These are phyloP conservation scores for Amphibalanus amphitrite DNA, from an alignment of 1,140 invertebrate genomes.

Conservation along the genomic window DNA sequence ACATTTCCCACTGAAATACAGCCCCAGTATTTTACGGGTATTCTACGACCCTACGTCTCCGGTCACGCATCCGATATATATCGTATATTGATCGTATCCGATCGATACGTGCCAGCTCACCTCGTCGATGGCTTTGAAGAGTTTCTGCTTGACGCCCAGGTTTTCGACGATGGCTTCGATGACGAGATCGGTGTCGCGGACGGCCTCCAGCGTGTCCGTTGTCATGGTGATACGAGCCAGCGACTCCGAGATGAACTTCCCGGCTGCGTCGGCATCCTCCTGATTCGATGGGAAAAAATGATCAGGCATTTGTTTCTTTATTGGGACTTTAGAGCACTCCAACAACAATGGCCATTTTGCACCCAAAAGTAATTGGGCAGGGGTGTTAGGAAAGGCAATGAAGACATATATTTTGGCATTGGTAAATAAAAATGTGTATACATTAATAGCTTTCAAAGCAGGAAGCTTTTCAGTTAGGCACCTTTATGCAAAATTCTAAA, in stretches of 20 bases:
- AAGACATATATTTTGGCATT: background rate
- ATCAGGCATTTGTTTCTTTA: background rate
- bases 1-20: too few relatives aligned
- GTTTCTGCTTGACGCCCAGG: constrained; percentile 51
- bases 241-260: background rate
- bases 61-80: too few relatives aligned
- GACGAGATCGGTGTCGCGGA: constrained; percentile 43
- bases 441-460: too few relatives aligned
- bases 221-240: background rate
- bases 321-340: background rate
- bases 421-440: background rate
- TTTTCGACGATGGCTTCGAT: constrained; percentile 78
- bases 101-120: constrained; percentile 25
- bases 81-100: too few relatives aligned
- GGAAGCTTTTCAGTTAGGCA: too few relatives aligned
- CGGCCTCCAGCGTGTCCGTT: background rate
- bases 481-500: too few relatives aligned
- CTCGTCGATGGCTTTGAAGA: constrained; percentile 40
- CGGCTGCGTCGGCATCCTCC: background rate
- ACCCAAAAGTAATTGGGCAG: background rate
- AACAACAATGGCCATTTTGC: background rate
- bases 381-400: background rate
- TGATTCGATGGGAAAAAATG: constrained; percentile 27
- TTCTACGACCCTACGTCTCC: too few relatives aligned
- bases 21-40: too few relatives aligned